phyloP scores from a whole-genome alignment of 2,888 invertebrate species.

The Scrobipalpa costella region DNA sequence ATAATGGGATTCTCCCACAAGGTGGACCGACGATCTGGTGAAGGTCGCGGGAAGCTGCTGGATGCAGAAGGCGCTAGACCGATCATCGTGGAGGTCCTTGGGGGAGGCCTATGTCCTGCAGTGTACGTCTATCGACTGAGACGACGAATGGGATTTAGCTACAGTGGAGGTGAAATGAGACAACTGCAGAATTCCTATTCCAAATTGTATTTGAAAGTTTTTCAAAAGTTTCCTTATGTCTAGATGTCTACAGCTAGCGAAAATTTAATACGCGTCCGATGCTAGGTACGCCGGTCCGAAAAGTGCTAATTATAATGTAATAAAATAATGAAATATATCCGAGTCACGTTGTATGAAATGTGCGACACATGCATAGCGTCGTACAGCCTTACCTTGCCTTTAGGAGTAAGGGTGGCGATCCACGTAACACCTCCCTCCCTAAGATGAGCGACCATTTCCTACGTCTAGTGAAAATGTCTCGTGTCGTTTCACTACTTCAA shows the following conservation, averaged over 20 bases:
- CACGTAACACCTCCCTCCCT: conserved; percentile 14
- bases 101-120: too few relatives aligned
- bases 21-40: too few relatives aligned
- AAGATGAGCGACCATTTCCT: conserved; percentile 20
- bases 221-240: not conserved
- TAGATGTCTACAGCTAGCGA: not conserved
- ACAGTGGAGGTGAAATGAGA: conserved; percentile 3
- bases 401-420: not conserved
- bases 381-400: not conserved
- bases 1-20: too few relatives aligned
- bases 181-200: not conserved
- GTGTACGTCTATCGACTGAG: too few relatives aligned
- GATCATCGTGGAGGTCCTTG: too few relatives aligned
- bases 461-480: conserved; percentile 20
- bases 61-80: too few relatives aligned
- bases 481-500: not conserved
- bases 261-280: not conserved
- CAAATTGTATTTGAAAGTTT: not conserved
- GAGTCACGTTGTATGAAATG: not conserved
- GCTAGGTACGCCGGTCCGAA: not conserved
- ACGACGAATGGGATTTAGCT: not conserved
- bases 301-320: not conserved
- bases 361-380: not conserved
- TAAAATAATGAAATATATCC: not conserved
- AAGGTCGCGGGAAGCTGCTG: too few relatives aligned